These are phyloP conservation scores for Discoglossus pictus DNA, from an alignment of 2,797 vertebrate genomes.

Conservation along the genomic window DNA sequence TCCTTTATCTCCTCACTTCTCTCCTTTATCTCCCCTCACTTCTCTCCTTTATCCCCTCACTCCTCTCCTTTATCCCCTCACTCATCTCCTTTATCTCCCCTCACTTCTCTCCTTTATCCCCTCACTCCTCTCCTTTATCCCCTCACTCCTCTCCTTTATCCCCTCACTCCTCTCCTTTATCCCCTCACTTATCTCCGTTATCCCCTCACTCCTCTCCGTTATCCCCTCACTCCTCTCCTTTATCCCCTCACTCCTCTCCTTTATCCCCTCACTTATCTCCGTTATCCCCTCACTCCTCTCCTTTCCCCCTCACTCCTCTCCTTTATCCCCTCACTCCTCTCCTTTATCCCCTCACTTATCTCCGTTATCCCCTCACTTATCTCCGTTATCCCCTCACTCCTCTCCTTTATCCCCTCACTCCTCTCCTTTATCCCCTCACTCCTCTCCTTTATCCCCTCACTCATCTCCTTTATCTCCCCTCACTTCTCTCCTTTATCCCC, in stretches of 20 bases:
- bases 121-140: background rate
- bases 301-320: background rate
- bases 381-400: background rate
- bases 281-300: background rate
- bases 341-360: background rate
- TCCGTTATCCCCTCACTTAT: background rate
- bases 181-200: background rate
- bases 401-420: background rate
- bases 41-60: background rate
- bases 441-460: too few species aligned
- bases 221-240: background rate
- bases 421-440: background rate
- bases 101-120: fast-evolving
- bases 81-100: fast-evolving
- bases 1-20: background rate
- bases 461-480: background rate
- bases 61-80: too few species aligned
- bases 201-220: background rate
- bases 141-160: background rate
- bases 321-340: background rate
- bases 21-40: background rate
- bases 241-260: background rate
- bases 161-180: background rate
- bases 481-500: too few species aligned
- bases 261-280: background rate